These are phyloP conservation scores for Monarcha castaneiventris DNA, from an alignment of 2,113 vertebrate genomes.

Conservation along the genomic window DNA sequence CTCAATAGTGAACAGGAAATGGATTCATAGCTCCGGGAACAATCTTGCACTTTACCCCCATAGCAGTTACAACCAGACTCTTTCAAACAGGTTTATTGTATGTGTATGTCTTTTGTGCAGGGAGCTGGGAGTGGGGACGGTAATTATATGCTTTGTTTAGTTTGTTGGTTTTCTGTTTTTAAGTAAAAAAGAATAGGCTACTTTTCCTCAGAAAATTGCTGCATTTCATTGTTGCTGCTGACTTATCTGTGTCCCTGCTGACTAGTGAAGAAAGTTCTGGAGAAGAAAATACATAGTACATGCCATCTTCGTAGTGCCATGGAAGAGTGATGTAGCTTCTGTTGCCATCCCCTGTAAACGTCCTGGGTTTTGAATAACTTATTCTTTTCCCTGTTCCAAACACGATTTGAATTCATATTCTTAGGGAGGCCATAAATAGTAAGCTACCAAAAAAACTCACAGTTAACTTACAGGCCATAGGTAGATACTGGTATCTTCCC, in stretches of 20 bases:
- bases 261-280: neutral
- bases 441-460: neutral
- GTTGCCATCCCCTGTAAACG: neutral
- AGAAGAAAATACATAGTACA: neutral
- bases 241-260: neutral
- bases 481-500: neutral
- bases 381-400: neutral
- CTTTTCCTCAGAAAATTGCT: neutral
- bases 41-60: constrained; percentile 5
- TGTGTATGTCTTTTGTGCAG: neutral
- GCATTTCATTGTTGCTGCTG: neutral
- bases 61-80: neutral
- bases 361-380: neutral
- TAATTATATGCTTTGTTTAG: neutral
- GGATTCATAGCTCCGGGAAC: neutral
- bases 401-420: neutral
- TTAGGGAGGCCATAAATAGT: neutral
- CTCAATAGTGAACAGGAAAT: constrained; percentile 5
- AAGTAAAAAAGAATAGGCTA: neutral
- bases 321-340: neutral
- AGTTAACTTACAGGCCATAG: neutral
- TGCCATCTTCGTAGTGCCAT: neutral
- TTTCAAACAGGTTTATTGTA: neutral
- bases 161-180: neutral
- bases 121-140: neutral